Evolutionary conservation across 2,113 vertebrate species (phyloP), one percentile per base, ranked within the genome.

Genomic region (Erythrocercus mccallii): DNA sequence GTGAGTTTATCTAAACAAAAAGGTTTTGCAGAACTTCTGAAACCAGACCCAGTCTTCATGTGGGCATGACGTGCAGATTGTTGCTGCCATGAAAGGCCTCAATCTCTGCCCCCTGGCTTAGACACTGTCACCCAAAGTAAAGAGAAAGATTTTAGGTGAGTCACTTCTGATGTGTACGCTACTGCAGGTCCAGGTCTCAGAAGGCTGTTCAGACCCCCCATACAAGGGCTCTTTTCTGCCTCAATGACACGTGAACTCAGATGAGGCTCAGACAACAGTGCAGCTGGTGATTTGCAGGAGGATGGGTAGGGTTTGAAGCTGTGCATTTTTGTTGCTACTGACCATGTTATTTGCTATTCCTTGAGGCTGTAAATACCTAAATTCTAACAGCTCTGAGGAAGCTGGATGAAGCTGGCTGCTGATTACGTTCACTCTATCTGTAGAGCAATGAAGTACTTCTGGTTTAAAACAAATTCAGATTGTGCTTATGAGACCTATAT

Each of bases 11-110:
- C 37, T 70, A 40, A 31, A 58, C 50, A 69, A 40, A 77, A 61
- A 83, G 1, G 1, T 86, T 91, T 81, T 81, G 42, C 2, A 5
- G 58, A 83, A 78, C 28, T 88, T 91, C 60, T 81, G 51, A 68
- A 81, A 64, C 5, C 4, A 10, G 30, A 51, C 60, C 54, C 0
- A 0, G 3, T 54, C 30, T 73, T 83, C 19, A 3, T 33, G 42
- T 57, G 57, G 35, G 27, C 35, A 19, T 44, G 56, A 30, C 0
- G 0, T 54, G 30, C 5, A 4, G 45, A 13, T n/a, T 42, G n/a
- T 35, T 76, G 53, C 27, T 62, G 42, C 72, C 42, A 50, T 11
- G 1, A 23, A 48, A 78, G n/a, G 33, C 48, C 68, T 92, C 66
- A 48, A 2, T 38, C n/a, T 76, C 40, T 54, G 30, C 24, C 17